Evolutionary conservation across 2,113 vertebrate genomes (phyloP).

Genomic region (Coryphaenoides rupestris): DNA sequence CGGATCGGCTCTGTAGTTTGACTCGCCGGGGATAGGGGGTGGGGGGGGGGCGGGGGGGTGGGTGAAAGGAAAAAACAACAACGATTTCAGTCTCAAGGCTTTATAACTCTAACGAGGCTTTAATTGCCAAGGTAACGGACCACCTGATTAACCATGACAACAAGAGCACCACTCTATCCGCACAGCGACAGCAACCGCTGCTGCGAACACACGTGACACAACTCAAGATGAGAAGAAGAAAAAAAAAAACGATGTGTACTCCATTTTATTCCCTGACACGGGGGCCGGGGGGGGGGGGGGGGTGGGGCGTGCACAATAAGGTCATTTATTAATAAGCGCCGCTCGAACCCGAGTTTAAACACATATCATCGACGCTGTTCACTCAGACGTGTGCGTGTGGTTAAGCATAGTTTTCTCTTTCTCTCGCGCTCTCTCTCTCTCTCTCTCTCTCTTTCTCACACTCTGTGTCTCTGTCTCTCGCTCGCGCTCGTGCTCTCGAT

Average conservation of each 20-base stretch:
- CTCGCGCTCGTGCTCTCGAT: not conserved
- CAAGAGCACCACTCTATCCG: slow-evolving; percentile 49
- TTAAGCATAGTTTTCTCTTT: slow-evolving; percentile 24
- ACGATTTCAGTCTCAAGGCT: slow-evolving; percentile 78
- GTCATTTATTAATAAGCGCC: too few species aligned
- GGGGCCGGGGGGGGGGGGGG: too few species aligned
- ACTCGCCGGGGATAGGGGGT: slow-evolving; percentile 78
- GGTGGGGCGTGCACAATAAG: too few species aligned
- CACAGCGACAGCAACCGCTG: not conserved
- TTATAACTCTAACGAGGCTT: slow-evolving; percentile 94
- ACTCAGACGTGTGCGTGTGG: too few species aligned
- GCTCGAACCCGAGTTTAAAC: too few species aligned
- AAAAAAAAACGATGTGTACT: too few species aligned
- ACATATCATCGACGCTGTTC: too few species aligned
- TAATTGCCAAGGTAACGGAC: slow-evolving; percentile 95
- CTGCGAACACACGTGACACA: too few species aligned
- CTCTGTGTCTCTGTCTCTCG: not conserved
- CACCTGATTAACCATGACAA: slow-evolving; percentile 91
- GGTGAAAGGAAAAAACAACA: too few species aligned
- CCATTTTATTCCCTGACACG: too few species aligned
- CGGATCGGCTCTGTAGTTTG: slow-evolving; percentile 77
- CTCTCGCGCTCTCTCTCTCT: not conserved
- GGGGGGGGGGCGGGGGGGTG: too few species aligned
- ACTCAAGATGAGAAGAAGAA: too few species aligned
- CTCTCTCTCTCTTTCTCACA: not conserved